Evolutionary conservation across 2,113 vertebrate genomes (phyloP).

Genomic region (Ictalurus furcatus): DNA sequence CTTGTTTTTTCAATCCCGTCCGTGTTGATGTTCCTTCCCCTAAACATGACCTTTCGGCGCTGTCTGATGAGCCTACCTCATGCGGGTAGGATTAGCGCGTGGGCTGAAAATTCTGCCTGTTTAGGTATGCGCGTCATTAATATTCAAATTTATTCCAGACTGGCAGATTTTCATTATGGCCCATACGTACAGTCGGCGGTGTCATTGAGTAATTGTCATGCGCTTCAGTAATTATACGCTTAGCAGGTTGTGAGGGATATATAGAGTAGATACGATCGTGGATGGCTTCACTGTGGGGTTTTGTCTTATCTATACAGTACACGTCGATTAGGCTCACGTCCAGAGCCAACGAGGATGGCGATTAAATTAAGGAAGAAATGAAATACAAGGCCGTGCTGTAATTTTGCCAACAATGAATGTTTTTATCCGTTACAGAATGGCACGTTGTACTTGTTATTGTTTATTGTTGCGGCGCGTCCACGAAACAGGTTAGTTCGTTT

Average conservation of each 20-base stretch:
- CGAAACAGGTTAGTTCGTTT: not conserved
- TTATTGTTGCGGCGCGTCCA: not conserved
- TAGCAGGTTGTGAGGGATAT: slow-evolving; percentile 1
- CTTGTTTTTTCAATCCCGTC: slow-evolving; percentile 26
- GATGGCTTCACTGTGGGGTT: slow-evolving; percentile 63
- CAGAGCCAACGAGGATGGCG: not conserved
- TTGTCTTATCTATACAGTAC: slow-evolving; percentile 11
- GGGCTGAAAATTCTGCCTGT: slow-evolving; percentile 35
- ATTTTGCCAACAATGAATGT: not conserved
- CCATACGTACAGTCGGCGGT: not conserved
- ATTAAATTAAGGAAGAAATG: not conserved
- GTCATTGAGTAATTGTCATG: slow-evolving; percentile 25
- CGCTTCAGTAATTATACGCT: slow-evolving; percentile 16
- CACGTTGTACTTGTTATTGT: not conserved
- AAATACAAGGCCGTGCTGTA: not conserved
- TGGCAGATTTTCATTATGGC: slow-evolving; percentile 27
- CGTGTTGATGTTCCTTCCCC: slow-evolving; percentile 59
- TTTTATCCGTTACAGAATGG: not conserved
- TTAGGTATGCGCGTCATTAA: slow-evolving; percentile 34
- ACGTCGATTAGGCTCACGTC: not conserved
- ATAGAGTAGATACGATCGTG: slow-evolving; percentile 38
- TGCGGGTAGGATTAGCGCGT: slow-evolving; percentile 55
- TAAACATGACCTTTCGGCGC: slow-evolving; percentile 63
- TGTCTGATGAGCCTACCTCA: slow-evolving; percentile 50
- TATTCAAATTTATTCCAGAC: slow-evolving; percentile 32